phyloP scores from a whole-genome alignment of 2,113 vertebrate species.

The Gallinago jamesoni region DNA sequence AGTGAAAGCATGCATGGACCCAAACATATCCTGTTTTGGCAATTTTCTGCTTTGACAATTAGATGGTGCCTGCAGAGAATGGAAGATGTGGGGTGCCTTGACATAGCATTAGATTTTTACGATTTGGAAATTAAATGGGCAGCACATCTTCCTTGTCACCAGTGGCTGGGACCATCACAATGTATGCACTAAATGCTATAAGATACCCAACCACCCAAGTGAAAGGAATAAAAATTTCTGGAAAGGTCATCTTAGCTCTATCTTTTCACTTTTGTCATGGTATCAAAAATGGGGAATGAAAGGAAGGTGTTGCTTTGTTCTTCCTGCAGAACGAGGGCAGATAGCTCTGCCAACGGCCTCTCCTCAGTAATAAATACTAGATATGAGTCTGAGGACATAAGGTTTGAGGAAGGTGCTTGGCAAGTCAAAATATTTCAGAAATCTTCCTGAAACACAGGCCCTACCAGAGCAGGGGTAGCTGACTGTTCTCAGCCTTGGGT shows the following conservation, averaged over 20 bases:
- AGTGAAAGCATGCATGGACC: background rate
- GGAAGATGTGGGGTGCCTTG: background rate
- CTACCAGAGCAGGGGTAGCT: background rate
- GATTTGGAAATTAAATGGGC: background rate
- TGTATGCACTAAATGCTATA: background rate
- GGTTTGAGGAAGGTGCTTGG: background rate
- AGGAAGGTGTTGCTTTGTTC: background rate
- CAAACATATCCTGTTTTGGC: rapidly evolving
- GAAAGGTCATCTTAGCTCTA: background rate
- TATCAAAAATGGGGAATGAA: background rate
- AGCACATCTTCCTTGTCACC: background rate
- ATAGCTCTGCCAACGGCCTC: background rate
- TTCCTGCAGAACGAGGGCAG: background rate
- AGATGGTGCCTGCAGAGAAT: background rate
- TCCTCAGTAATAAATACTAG: background rate
- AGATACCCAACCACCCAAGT: rapidly evolving
- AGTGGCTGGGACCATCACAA: background rate
- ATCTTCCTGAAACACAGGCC: background rate
- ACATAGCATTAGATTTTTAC: background rate
- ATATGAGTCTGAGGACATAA: background rate
- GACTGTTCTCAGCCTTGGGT: background rate
- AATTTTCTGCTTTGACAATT: background rate
- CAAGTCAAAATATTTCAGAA: background rate
- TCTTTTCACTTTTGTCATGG: background rate
- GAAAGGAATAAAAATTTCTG: background rate